These are phyloP conservation scores for Pegoplata infirma DNA, from an alignment of 2,888 invertebrate species.

Conservation along the genomic window DNA sequence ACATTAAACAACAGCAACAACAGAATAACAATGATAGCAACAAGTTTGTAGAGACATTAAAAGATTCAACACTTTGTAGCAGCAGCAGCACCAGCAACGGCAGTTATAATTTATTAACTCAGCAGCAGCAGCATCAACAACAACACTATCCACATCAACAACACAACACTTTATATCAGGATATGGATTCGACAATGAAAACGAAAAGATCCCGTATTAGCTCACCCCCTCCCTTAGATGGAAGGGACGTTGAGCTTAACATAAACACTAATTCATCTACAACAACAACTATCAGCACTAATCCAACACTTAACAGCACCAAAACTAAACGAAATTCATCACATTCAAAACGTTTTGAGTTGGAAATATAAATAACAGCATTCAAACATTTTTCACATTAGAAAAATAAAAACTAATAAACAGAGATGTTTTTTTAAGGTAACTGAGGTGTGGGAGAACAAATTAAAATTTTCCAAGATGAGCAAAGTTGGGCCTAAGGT, in stretches of 20 bases:
- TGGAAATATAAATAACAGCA: conserved; percentile 73
- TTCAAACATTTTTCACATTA: background rate
- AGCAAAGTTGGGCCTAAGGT: no score
- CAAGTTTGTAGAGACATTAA: conserved; percentile 53
- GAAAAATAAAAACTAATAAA: background rate
- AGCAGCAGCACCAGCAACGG: conserved; percentile 27
- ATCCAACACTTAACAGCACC: conserved; percentile 60
- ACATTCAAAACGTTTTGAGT: conserved; percentile 84
- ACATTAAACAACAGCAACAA: conserved; percentile 48
- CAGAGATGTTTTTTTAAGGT: conserved; percentile 29
- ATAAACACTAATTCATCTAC: conserved; percentile 47
- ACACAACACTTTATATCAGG: conserved; percentile 42
- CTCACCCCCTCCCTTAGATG: conserved; percentile 81
- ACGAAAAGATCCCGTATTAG: conserved; percentile 63
- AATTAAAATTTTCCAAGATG: no score
- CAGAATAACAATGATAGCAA: conserved; percentile 57
- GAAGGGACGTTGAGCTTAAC: conserved; percentile 84
- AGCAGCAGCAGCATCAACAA: conserved; percentile 63
- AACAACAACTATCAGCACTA: conserved; percentile 38
- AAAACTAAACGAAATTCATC: conserved; percentile 46
- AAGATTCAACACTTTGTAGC: conserved; percentile 40
- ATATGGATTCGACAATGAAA: conserved; percentile 58
- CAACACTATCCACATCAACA: conserved; percentile 32
- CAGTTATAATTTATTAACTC: conserved; percentile 28
- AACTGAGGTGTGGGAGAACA: no score